Conservation (phyloP, 2,113 vertebrate species). For the Pseudopodoces humilis region DNA sequence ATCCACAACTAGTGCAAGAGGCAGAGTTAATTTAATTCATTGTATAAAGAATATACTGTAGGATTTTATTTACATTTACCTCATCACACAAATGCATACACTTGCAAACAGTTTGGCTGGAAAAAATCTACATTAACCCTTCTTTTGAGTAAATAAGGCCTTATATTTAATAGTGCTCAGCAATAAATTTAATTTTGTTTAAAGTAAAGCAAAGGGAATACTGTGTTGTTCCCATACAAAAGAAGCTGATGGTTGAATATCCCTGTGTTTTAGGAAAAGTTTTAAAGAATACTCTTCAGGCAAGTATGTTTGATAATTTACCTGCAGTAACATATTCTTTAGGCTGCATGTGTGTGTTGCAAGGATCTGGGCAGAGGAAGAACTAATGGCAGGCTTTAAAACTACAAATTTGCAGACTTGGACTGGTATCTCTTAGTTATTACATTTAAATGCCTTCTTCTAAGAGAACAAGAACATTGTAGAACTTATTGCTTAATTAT, state of each 20-base stretch:
- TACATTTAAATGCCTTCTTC: background rate
- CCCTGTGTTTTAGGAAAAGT: background rate
- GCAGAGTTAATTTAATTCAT: background rate
- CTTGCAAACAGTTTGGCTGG: background rate
- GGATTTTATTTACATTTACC: background rate
- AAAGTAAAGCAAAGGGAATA: background rate
- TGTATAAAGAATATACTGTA: background rate
- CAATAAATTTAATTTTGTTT: background rate
- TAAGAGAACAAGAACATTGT: background rate
- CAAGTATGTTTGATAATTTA: background rate
- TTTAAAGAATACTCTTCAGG: background rate
- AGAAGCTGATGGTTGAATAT: background rate
- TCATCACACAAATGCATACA: background rate
- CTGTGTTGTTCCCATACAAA: background rate
- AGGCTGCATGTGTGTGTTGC: background rate
- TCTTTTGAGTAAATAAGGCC: background rate
- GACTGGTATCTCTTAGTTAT: background rate
- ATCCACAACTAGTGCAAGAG: background rate
- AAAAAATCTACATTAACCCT: background rate
- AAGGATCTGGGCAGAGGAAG: background rate
- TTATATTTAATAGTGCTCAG: background rate
- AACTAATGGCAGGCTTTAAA: background rate
- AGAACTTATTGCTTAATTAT: background rate
- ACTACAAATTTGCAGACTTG: background rate
- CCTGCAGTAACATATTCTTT: background rate